A percentile compares a stretch with the other conserved stretches of the same genome.
Evolutionary conservation across 2,797 vertebrate genomes (phyloP).

Genomic region (Lagodon rhomboides): DNA sequence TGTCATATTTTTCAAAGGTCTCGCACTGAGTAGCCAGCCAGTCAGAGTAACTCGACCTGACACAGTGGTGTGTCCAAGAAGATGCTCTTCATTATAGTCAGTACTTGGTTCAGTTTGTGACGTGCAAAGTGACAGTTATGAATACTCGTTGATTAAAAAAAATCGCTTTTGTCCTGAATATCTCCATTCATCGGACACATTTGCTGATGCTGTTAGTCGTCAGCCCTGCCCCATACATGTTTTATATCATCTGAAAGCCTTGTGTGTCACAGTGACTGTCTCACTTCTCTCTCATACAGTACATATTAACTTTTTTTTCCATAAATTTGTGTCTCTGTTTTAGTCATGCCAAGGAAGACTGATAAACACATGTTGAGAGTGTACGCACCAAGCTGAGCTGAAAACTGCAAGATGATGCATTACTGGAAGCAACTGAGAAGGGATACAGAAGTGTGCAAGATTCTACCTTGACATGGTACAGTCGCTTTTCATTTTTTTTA

Average conservation of each 20-base stretch:
- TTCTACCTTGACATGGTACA: slow-evolving; percentile 14
- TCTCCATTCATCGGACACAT: no score
- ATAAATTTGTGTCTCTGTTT: slow-evolving; percentile 6
- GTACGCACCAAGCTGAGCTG: not conserved
- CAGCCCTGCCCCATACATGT: not conserved
- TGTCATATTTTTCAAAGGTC: no score
- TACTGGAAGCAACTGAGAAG: not conserved
- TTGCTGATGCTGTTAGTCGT: no score
- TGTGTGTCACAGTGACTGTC: slow-evolving; percentile 3
- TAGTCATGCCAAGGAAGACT: not conserved
- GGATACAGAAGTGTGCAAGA: not conserved
- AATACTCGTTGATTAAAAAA: no score
- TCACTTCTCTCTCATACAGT: not conserved
- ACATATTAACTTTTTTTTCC: not conserved
- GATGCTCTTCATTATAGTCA: no score
- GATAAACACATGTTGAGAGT: not conserved
- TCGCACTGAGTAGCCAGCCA: no score
- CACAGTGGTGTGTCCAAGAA: no score
- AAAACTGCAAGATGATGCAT: slow-evolving; percentile 1
- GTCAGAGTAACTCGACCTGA: no score
- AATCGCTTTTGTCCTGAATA: no score
- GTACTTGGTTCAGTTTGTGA: no score
- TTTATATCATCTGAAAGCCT: not conserved
- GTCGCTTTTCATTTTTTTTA: slow-evolving; percentile 36
- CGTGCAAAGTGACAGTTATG: no score